These are phyloP conservation scores for Xanthorhoe designata DNA, from an alignment of 2,888 invertebrate genomes.

Conservation along the genomic window DNA sequence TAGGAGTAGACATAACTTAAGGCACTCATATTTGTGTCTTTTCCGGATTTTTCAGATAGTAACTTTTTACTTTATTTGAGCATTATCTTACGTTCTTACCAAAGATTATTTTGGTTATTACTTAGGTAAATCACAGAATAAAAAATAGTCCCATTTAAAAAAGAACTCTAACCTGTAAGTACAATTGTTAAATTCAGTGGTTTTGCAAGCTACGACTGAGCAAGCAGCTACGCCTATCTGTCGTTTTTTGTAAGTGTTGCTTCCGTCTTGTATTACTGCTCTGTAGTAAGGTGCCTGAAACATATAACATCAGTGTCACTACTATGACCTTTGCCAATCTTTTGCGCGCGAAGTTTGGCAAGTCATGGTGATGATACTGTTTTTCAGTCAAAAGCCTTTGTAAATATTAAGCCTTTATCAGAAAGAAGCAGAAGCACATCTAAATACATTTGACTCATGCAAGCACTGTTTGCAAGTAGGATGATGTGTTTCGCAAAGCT, in stretches of 20 bases:
- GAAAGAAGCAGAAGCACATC: neutral
- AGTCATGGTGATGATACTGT: no score
- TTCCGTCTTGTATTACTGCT: conserved; percentile 79
- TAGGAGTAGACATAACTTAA: no score
- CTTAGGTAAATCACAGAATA: no score
- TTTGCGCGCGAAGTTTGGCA: no score
- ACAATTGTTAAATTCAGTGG: conserved; percentile 71
- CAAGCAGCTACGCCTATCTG: conserved; percentile 67
- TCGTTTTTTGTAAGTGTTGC: conserved; percentile 67
- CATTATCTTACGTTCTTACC: no score
- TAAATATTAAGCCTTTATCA: no score
- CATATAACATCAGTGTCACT: neutral
- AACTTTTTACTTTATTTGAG: no score
- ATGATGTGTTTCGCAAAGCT: no score
- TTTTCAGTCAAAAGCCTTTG: neutral
- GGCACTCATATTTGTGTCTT: neutral
- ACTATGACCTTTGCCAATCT: no score
- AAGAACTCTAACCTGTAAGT: conserved; percentile 61
- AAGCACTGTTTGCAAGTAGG: no score
- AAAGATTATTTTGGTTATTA: no score
- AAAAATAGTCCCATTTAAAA: neutral
- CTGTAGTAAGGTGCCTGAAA: conserved; percentile 68
- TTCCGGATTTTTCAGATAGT: no score
- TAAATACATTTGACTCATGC: neutral
- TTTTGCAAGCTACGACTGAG: conserved; percentile 70